Base-by-base conservation (phyloP, 37 sponge, comb jelly and placozoan species). In the Spongilla lacustris region DNA sequence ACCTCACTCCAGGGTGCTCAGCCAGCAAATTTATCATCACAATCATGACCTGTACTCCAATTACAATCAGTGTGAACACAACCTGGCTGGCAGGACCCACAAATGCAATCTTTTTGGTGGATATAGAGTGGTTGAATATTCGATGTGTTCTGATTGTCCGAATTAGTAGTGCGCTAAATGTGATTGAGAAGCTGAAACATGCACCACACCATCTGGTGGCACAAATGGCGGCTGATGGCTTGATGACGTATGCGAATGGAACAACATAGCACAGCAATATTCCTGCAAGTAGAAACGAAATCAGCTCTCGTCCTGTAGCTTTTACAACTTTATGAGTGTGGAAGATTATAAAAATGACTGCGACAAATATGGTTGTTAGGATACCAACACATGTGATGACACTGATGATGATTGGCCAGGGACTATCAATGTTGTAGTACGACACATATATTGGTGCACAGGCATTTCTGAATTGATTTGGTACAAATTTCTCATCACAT, bases 91-190 rank as follows among this genome's bases (percentile, higher is more conserved):
- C 1, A 17, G 58, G 11, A 14, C 19, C 19, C 19, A 58, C 19
- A 14, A 58, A 58, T 14, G 11, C 1, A 17, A 17, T 8, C 21
- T 10, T 8, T 17, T 58, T 58, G 19, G 12, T 58, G 58, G 58
- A 58, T 17, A 14, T 6, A 17, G 58, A 17, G 14, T 73, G 71
- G 77, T 91, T 86, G 73, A 93, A 93, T 28, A 93, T 89, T 11
- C 94, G 73, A 34, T 83, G 81, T 41, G 90, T 91, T 2, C 94
- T 58, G 69, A 79, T 93, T 25, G 87, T 91, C 37, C 87, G 90
- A 4, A 93, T 74, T 26, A 93, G 81, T 2, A 93, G 72, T 2
- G 94, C 83, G 58, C 88, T 88, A 46, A 74, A 93, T 8, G 14
- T 58, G 14, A 58, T 58, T 6, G 58, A 8, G 11, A 58, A 58